Conservation (phyloP, 2,797 vertebrate genomes). For the Lerista edwardsae region DNA sequence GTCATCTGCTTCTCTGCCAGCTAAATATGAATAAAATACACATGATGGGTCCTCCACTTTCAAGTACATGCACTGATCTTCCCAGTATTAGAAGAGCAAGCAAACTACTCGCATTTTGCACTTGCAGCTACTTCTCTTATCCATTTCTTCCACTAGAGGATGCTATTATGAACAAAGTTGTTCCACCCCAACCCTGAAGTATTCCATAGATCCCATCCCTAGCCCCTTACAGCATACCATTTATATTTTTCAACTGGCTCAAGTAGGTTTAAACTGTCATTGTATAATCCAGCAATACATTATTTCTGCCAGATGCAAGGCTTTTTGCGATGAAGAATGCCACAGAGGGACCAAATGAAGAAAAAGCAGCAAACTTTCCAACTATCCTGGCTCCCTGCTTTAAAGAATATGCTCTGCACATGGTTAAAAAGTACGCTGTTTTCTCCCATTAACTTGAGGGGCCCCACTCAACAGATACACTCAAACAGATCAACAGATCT, state of each 20-base stretch:
- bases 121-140: conserved; percentile 17
- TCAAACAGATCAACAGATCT: too few relatives aligned
- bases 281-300: not conserved
- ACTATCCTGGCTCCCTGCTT: not conserved
- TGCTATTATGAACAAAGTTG: not conserved
- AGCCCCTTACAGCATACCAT: not conserved
- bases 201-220: conserved; percentile 7
- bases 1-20: conserved; percentile 93
- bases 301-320: not conserved
- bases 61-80: rapidly evolving
- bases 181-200: not conserved
- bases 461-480: not conserved
- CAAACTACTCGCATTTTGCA: not conserved
- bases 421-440: not conserved
- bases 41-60: not conserved
- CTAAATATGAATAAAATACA: conserved; percentile 67
- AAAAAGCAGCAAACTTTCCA: not conserved
- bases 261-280: not conserved
- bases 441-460: not conserved
- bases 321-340: not conserved
- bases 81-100: not conserved
- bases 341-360: not conserved
- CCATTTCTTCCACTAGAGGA: conserved; percentile 26
- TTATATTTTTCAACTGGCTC: not conserved
- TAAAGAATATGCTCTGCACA: not conserved